These are phyloP conservation scores for Dolichallabes microphthalmus DNA, from an alignment of 2,113 vertebrate genomes.

Conservation along the genomic window DNA sequence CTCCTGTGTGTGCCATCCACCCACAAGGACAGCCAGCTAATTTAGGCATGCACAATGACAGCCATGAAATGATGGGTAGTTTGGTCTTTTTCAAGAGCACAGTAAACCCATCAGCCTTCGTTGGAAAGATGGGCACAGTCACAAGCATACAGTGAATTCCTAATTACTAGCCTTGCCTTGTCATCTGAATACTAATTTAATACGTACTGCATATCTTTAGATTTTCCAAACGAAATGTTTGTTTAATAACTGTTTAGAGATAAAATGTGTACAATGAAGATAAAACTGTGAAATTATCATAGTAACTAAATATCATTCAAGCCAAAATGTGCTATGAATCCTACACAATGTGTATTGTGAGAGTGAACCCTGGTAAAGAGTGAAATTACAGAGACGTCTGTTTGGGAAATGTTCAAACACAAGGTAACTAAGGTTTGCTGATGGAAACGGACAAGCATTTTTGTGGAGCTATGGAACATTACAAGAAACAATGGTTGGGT, in stretches of 20 bases:
- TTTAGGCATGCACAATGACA: slow-evolving; percentile 52
- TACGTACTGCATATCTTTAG: not conserved
- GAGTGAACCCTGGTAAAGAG: not conserved
- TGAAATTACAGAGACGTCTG: slow-evolving; percentile 25
- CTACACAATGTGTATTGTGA: not conserved
- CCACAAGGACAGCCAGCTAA: slow-evolving; percentile 51
- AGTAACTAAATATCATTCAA: not conserved
- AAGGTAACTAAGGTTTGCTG: slow-evolving; percentile 26
- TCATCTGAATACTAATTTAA: slow-evolving; percentile 18
- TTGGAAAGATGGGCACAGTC: slow-evolving; percentile 19
- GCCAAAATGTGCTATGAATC: not conserved
- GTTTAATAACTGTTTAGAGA: not conserved
- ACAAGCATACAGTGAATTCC: slow-evolving; percentile 16
- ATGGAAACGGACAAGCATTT: slow-evolving; percentile 55
- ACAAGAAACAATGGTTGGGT: slow-evolving; percentile 49
- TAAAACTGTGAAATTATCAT: not conserved
- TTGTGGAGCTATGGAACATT: slow-evolving; percentile 46
- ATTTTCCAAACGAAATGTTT: not conserved
- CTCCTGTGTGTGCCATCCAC: slow-evolving; percentile 48
- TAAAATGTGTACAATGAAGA: not conserved
- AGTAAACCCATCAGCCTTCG: slow-evolving; percentile 40
- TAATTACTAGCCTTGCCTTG: not conserved
- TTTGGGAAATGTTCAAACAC: slow-evolving; percentile 40
- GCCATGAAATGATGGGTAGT: slow-evolving; percentile 43
- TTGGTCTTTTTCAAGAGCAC: slow-evolving; percentile 45